These are phyloP conservation scores for Bellardia bayeri DNA, from an alignment of 2,888 invertebrate genomes.

Conservation along the genomic window DNA sequence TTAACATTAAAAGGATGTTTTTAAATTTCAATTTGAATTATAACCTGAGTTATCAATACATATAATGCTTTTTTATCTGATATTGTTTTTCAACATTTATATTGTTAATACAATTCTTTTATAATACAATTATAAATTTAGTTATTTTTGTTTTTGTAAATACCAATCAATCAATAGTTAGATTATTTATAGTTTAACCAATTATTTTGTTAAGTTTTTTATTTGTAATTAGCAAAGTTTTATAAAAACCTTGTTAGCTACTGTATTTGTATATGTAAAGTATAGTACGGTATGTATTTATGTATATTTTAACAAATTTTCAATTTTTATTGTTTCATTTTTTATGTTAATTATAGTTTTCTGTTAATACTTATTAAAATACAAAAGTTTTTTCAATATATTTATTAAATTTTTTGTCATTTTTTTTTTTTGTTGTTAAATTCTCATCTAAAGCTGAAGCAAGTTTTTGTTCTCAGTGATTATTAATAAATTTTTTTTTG, in stretches of 20 bases:
- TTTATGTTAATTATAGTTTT: constrained; percentile 36
- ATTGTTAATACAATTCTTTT: constrained; percentile 39
- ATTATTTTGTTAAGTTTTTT: neutral
- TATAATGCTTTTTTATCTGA: constrained; percentile 39
- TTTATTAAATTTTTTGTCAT: constrained; percentile 13
- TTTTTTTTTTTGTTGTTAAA: constrained; percentile 68
- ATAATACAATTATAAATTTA: constrained; percentile 61
- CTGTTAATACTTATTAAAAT: constrained; percentile 69
- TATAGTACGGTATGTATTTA: neutral
- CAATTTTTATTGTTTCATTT: constrained; percentile 14
- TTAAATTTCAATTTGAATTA: constrained; percentile 59
- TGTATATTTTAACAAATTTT: constrained; percentile 32
- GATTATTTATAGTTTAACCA: constrained; percentile 2
- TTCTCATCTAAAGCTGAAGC: constrained; percentile 74
- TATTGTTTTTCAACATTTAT: constrained; percentile 32
- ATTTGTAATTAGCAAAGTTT: constrained; percentile 58
- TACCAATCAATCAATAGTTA: constrained; percentile 23
- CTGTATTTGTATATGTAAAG: constrained; percentile 1
- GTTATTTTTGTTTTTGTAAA: constrained; percentile 27
- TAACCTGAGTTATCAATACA: constrained; percentile 72
- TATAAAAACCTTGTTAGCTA: constrained; percentile 67
- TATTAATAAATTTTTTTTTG: constrained; percentile 52
- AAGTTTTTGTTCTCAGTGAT: constrained; percentile 67
- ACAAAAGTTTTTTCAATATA: constrained; percentile 51
- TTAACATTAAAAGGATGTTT: constrained; percentile 8